Percentiles rank a stretch among this genome's conserved stretches.
phyloP scores from a whole-genome alignment of 2,113 vertebrate genomes.

The Tenebrosternarchus preto region DNA sequence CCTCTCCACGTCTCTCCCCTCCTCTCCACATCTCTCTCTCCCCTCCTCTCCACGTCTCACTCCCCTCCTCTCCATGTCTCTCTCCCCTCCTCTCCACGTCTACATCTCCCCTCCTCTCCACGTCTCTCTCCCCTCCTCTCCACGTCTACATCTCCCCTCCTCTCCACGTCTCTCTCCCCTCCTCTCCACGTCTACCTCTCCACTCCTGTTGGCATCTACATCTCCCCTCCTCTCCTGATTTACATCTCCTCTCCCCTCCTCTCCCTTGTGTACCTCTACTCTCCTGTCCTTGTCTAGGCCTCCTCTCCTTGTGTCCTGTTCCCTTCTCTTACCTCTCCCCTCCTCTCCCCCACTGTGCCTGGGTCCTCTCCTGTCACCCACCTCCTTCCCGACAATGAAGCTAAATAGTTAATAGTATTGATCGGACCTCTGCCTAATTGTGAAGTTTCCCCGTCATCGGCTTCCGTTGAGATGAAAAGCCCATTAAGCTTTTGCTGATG shows the following conservation, averaged over 20 bases:
- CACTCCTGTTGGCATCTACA: too few relatives aligned
- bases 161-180: too few relatives aligned
- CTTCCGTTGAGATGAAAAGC: constrained; percentile 60
- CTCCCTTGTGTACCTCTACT: constrained; percentile 26
- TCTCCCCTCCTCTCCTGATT: too few relatives aligned
- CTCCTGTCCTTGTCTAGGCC: background rate
- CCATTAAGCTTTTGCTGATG: constrained; percentile 60
- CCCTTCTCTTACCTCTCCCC: constrained; percentile 4
- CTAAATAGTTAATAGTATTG: constrained; percentile 58
- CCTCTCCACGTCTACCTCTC: too few relatives aligned
- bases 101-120: constrained; percentile 14
- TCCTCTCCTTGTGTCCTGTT: background rate
- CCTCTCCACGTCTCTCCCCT: constrained; percentile 11
- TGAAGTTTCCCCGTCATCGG: constrained; percentile 63
- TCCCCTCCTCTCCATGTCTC: background rate
- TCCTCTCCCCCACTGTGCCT: background rate
- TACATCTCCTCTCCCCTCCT: too few relatives aligned
- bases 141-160: constrained; percentile 40
- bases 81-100: too few relatives aligned
- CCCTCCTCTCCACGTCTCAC: background rate
- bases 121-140: background rate
- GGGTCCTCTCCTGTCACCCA: constrained; percentile 21
- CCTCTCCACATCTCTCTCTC: background rate
- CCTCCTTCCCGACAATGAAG: constrained; percentile 9
- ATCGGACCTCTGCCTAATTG: constrained; percentile 65